A percentile compares a stretch with the other conserved stretches of the same genome.
These are phyloP conservation scores for Drosophila prosaltans DNA, from an alignment of 1,140 invertebrate genomes.

Conservation along the genomic window DNA sequence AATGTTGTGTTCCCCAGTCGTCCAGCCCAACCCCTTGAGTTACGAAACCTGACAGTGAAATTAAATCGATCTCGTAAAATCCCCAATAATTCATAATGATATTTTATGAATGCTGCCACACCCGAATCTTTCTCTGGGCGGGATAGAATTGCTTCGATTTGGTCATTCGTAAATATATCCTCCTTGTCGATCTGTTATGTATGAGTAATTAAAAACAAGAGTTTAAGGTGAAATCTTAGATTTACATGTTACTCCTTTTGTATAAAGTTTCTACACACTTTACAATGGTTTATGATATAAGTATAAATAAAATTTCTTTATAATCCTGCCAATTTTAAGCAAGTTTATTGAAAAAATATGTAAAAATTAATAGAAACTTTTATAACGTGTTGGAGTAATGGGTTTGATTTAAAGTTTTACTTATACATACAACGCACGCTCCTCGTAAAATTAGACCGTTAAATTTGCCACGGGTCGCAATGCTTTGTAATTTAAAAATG, in stretches of 20 bases:
- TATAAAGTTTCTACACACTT: no score
- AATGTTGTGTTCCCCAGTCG: constrained; percentile 66
- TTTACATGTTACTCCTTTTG: no score
- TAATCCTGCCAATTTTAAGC: no score
- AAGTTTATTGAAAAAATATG: neutral
- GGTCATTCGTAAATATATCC: constrained; percentile 59
- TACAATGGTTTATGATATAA: no score
- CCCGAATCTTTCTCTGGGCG: constrained; percentile 62
- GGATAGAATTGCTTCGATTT: constrained; percentile 64
- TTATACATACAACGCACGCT: constrained; percentile 65
- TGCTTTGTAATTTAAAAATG: constrained; percentile 62
- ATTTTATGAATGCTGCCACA: constrained; percentile 73
- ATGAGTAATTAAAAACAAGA: neutral
- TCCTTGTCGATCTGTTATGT: constrained; percentile 70
- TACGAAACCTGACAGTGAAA: constrained; percentile 74
- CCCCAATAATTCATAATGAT: constrained; percentile 67
- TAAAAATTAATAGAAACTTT: constrained; percentile 2
- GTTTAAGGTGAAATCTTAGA: no score
- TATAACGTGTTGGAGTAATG: neutral
- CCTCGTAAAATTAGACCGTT: constrained; percentile 62
- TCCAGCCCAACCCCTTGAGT: constrained; percentile 79
- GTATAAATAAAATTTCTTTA: no score
- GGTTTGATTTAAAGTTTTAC: neutral
- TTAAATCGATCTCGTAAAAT: constrained; percentile 69
- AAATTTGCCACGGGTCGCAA: constrained; percentile 55